These are phyloP conservation scores for Lagocephalus sceleratus DNA, from an alignment of 2,797 vertebrate genomes.

Conservation along the genomic window DNA sequence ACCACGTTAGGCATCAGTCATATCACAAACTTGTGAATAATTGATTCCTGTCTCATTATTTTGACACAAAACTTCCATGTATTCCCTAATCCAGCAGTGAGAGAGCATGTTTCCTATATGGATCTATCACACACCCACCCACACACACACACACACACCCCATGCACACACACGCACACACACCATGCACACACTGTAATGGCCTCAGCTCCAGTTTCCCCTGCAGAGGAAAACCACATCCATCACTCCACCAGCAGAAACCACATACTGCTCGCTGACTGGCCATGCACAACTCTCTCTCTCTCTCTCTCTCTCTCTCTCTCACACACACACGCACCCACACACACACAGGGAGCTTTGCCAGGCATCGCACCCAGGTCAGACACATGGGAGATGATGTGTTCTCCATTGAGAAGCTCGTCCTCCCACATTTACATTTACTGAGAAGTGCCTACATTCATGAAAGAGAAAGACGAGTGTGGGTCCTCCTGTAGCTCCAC, in stretches of 20 bases:
- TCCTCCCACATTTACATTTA: constrained; percentile 34
- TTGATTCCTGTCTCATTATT: constrained; percentile 35
- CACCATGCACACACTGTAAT: constrained; percentile 29
- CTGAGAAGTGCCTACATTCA: constrained; percentile 1
- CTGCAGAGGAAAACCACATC: constrained; percentile 70
- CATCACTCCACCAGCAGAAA: constrained; percentile 57
- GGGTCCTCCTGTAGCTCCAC: background rate
- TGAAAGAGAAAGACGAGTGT: background rate
- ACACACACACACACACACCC: constrained; percentile 14
- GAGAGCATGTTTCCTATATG: constrained; percentile 19
- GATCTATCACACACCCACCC: constrained; percentile 9
- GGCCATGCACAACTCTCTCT: background rate
- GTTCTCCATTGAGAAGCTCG: constrained; percentile 36
- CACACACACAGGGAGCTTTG: constrained; percentile 24
- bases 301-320: constrained; percentile 10
- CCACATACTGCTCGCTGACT: constrained; percentile 50
- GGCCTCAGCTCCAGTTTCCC: constrained; percentile 53
- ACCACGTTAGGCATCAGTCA: constrained; percentile 1
- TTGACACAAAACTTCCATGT: constrained; percentile 21
- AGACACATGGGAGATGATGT: constrained; percentile 31
- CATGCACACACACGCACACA: constrained; percentile 9
- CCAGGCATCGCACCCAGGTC: constrained; percentile 31
- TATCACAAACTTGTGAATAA: constrained; percentile 18
- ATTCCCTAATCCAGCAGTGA: constrained; percentile 21
- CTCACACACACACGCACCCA: constrained; percentile 18